Conservation (phyloP, 2,797 vertebrate species). For the Sebastolobus altivelis region DNA sequence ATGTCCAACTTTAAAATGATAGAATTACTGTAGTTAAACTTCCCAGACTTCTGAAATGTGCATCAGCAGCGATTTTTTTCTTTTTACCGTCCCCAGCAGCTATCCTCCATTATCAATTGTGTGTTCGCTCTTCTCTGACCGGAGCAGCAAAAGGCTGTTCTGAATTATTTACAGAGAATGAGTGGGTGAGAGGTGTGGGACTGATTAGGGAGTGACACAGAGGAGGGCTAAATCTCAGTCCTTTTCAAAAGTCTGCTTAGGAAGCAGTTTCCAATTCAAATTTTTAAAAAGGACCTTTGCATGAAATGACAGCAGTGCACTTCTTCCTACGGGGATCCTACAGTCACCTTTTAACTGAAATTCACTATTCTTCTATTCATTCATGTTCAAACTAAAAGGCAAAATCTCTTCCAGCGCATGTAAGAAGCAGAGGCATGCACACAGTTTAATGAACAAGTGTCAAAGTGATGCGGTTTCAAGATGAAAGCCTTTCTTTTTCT, state of each 20-base stretch:
- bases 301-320: conserved; percentile 35
- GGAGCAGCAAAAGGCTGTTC: conserved; percentile 59
- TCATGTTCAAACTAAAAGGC: background rate
- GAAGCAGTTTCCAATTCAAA: conserved; percentile 53
- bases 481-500: background rate
- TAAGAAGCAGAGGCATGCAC: background rate
- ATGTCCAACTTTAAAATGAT: background rate
- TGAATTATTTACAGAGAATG: conserved; percentile 81
- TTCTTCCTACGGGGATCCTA: conserved; percentile 10
- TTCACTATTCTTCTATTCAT: background rate
- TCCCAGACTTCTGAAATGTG: conserved; percentile 34
- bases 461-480: background rate
- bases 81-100: conserved; percentile 4
- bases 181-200: conserved; percentile 75
- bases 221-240: conserved; percentile 72
- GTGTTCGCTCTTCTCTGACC: conserved; percentile 38
- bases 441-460: background rate
- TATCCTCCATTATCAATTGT: conserved; percentile 48
- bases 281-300: conserved; percentile 43
- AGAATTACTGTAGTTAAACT: background rate
- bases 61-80: conserved; percentile 44
- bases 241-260: conserved; percentile 57
- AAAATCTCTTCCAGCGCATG: background rate
- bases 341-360: background rate
- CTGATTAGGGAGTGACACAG: conserved; percentile 74